Evolutionary conservation across 2,888 invertebrate species (phyloP).

Genomic region (Netelia melanura): DNA sequence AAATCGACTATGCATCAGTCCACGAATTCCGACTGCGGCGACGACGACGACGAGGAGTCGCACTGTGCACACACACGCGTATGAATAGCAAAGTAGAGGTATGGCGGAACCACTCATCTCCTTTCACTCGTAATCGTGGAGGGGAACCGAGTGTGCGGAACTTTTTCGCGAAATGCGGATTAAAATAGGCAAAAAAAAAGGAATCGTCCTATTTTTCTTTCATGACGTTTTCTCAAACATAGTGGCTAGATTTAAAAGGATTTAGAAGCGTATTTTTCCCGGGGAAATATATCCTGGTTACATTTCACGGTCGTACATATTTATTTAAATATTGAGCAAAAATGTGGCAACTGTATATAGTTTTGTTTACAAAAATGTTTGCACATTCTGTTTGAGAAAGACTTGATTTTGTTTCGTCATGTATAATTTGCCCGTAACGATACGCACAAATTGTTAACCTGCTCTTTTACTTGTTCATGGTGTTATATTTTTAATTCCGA

Average conservation of each 20-base stretch:
- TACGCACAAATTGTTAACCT: neutral
- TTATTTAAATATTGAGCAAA: no score
- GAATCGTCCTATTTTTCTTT: neutral
- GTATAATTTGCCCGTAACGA: neutral
- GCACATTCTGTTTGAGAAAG: no score
- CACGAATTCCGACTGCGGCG: conserved; percentile 69
- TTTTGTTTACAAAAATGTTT: no score
- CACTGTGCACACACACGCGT: conserved; percentile 50
- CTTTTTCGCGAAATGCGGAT: conserved; percentile 39
- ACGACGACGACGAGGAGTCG: conserved; percentile 42
- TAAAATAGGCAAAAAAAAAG: neutral
- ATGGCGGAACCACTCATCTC: conserved; percentile 62
- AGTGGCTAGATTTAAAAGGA: no score
- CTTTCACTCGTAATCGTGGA: conserved; percentile 44
- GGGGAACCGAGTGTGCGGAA: conserved; percentile 4
- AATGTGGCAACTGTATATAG: no score
- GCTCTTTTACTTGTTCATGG: neutral
- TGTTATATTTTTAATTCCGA: neutral
- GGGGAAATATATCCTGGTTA: no score
- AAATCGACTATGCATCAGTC: conserved; percentile 80
- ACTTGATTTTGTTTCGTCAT: neutral
- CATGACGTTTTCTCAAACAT: conserved; percentile 25
- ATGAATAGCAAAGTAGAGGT: conserved; percentile 66
- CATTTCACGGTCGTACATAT: no score
- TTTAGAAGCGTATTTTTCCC: no score